Evolutionary conservation across 2,888 invertebrate genomes (phyloP).

Genomic region (Lepidochitona cinerea): DNA sequence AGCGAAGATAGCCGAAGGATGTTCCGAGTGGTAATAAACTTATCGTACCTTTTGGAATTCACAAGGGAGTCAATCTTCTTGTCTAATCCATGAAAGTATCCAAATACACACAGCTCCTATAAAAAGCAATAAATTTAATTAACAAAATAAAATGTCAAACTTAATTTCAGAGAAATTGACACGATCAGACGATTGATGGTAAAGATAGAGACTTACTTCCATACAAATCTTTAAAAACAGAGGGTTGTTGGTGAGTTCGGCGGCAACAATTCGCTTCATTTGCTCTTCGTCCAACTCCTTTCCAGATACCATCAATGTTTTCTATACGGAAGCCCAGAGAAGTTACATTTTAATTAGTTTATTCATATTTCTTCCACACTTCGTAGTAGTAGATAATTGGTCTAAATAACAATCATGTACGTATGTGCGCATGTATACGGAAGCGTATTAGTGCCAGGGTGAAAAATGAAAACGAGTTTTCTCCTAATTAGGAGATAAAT

Average conservation of each 20-base stretch:
- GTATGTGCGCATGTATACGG: too few relatives aligned
- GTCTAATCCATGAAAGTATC: constrained; percentile 60
- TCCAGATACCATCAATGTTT: constrained; percentile 46
- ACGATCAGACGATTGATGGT: neutral
- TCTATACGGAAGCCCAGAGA: too few relatives aligned
- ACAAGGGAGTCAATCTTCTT: constrained; percentile 59
- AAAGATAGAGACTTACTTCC: constrained; percentile 33
- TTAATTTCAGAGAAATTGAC: neutral
- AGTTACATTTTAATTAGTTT: too few relatives aligned
- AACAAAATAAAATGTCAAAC: neutral
- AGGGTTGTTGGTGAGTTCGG: constrained; percentile 51
- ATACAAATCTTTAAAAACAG: constrained; percentile 55
- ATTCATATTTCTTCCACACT: too few relatives aligned
- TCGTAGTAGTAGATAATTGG: too few relatives aligned
- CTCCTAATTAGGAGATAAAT: too few relatives aligned
- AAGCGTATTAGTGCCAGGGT: too few relatives aligned
- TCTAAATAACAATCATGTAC: too few relatives aligned
- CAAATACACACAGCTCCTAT: constrained; percentile 61
- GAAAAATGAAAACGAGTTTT: too few relatives aligned
- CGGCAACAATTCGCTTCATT: constrained; percentile 44
- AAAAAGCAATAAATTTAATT: constrained; percentile 17
- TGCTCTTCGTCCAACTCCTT: constrained; percentile 57
- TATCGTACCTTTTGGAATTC: constrained; percentile 42
- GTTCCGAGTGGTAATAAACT: too few relatives aligned
- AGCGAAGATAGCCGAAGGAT: too few relatives aligned